Percentiles rank a stretch among this genome's conserved stretches.
phyloP scores from a whole-genome alignment of 2,888 invertebrate species.

The Thelaira solivaga region DNA sequence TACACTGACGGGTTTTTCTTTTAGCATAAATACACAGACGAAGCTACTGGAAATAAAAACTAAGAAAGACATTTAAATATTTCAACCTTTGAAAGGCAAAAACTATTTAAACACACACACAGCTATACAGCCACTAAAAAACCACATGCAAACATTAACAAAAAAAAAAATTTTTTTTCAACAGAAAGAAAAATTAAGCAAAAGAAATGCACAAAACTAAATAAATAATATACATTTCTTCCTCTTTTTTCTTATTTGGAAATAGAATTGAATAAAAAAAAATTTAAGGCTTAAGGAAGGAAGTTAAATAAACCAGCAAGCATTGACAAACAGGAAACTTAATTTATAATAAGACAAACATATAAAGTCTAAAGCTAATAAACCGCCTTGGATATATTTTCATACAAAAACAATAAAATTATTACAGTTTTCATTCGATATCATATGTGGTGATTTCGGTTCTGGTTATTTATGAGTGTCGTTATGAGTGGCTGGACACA shows the following conservation, averaged over 20 bases:
- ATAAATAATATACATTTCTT: background rate
- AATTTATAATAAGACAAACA: no score
- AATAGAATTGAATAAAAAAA: conserved; percentile 10
- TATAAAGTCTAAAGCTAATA: no score
- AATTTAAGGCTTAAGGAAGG: background rate
- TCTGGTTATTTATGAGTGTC: no score
- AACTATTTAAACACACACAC: background rate
- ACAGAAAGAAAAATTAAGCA: background rate
- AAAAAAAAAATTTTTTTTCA: background rate
- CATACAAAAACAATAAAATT: no score
- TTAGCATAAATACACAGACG: background rate
- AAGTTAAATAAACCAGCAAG: conserved; percentile 26
- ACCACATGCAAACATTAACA: conserved; percentile 31
- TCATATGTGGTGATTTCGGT: no score
- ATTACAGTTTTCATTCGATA: no score
- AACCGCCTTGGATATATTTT: no score
- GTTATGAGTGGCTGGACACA: no score
- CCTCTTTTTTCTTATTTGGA: no score
- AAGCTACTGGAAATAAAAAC: conserved; percentile 10
- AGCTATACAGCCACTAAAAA: conserved; percentile 2
- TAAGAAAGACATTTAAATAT: conserved; percentile 36
- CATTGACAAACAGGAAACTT: no score
- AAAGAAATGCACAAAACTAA: background rate
- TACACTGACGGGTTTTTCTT: background rate
- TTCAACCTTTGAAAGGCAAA: conserved; percentile 2